Base-by-base conservation (phyloP, 2,797 vertebrate species). In the Eleutherodactylus coqui region DNA sequence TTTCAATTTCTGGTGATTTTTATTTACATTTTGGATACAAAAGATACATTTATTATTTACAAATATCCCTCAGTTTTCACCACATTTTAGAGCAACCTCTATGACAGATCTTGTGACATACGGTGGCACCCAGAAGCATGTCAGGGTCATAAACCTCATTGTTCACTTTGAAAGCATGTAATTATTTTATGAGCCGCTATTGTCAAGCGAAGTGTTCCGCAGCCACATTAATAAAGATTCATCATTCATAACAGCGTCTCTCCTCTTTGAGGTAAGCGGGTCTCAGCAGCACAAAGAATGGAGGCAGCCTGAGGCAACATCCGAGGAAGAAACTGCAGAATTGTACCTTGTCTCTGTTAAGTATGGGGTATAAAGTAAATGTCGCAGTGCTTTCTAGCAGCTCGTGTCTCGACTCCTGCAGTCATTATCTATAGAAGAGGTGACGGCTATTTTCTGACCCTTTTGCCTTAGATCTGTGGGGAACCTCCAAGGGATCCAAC, bases 141-240 rank as follows among this genome's bases (percentile, higher is more conserved):
- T 67, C 58, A 41, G 5, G 3, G 49, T 29, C 16, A 16, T 83
- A 83, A 73, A 83, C 38, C 24, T 82, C 36, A 58, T 84, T 84
- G 75, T 84, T 69, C 75, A 49, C 73, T 84, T 78, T 78, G 62
- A 69, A 58, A 79, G 67, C 58, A 36, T 41, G 36, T 85, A 70
- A 85, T 85, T 85, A 72, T 85, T 85, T 79, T 43, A 79, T 72
- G 83, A 85, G 67, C 34, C 21, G n/a, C 36, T 43, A 58, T 79
- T 85, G 32, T 79, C 53, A 79, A 45, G 49, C 17, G 78, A 55
- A 32, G 47, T 34, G 11, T 70, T n/a, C 27, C 36, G 53, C 51
- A 69, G 36, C 27, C 64, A 51, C 27, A 29, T 51, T 72, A 60
- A 73, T 80, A 64, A 32, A 81, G 43, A 86, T 86, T 51, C 79